Evolutionary conservation across 2,113 vertebrate species (phyloP), one percentile per base, ranked within the genome.

Genomic region (Xiphorhynchus elegans): DNA sequence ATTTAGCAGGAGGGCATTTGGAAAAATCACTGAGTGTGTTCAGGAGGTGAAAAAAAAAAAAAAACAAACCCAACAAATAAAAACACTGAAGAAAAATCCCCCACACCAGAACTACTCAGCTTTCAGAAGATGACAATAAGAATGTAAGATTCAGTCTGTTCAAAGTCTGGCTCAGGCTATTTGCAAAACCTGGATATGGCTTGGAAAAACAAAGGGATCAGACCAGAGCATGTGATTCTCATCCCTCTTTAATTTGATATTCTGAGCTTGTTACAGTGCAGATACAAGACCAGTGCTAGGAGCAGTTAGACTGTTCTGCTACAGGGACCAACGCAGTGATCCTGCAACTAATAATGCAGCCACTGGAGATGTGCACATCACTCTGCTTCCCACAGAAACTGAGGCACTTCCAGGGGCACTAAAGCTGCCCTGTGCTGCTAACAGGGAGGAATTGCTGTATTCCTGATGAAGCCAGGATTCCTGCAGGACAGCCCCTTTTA

Each of bases 51-150:
- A 47, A 60, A 26, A 17, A 25, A 40, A 40, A 9, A 40, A 40
- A 40, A 40, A 40, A 40, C 39, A 23, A 39, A 10, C 44, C 3
- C 7, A n/a, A 46, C 13, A 26, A 26, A 37, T 6, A 52, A 46
- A 13, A 19, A 6, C 7, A 31, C 7, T 0, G 5, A 25, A 25
- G 35, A 77, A n/a, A 23, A 24, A 7, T 0, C 0, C 17, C 3
- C 25, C 29, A 25, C 29, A 56, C 1, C 14, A 37, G 37, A 87
- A 58, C 13, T 26, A 62, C 11, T 47, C 66, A 20, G 13, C 25
- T 83, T 44, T 62, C 23, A 39, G 64, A 73, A 44, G 15, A 60
- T 53, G 28, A 11, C 0, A 11, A 69, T 76, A 67, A 56, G 12
- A 49, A 25, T 3, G 2, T 33, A 64, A 85, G 88, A 68, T 10